These are phyloP conservation scores for Gymnocephalus cernua DNA, from an alignment of 2,113 vertebrate genomes.

Conservation along the genomic window DNA sequence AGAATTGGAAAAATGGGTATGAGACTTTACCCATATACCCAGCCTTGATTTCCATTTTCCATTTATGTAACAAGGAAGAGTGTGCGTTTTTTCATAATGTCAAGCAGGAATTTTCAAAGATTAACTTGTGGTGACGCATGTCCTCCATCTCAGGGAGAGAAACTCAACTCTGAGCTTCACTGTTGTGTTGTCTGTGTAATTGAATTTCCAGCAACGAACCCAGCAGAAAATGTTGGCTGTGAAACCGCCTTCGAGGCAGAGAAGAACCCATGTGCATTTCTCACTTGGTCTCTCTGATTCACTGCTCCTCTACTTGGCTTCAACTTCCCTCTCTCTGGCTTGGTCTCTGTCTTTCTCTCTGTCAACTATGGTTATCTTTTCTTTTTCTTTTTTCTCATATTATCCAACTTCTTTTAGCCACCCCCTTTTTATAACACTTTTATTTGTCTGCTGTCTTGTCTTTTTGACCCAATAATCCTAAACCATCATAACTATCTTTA, in stretches of 20 bases:
- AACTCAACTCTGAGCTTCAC: slow-evolving; percentile 13
- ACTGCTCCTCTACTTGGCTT: slow-evolving; percentile 28
- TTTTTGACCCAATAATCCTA: background rate
- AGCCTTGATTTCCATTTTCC: background rate
- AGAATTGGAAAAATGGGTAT: background rate
- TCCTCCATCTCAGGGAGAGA: slow-evolving; percentile 11
- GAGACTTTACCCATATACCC: background rate
- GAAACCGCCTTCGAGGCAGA: slow-evolving; percentile 46
- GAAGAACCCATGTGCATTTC: slow-evolving; percentile 44
- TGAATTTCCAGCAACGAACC: slow-evolving; percentile 59
- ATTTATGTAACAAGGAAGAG: background rate
- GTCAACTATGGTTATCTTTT: background rate
- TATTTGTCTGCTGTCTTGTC: background rate
- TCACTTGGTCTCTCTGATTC: slow-evolving; percentile 39
- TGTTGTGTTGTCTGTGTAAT: slow-evolving; percentile 36
- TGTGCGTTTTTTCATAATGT: background rate
- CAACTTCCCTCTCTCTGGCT: background rate
- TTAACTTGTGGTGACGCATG: background rate
- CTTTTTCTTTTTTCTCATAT: background rate
- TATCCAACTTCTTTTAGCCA: background rate
- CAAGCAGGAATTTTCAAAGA: background rate
- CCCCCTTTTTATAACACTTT: background rate
- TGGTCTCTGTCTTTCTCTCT: background rate
- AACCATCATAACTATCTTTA: background rate
- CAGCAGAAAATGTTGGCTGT: slow-evolving; percentile 46